phyloP scores from a whole-genome alignment of 2,113 vertebrate species.

The Spea multiplicata region DNA sequence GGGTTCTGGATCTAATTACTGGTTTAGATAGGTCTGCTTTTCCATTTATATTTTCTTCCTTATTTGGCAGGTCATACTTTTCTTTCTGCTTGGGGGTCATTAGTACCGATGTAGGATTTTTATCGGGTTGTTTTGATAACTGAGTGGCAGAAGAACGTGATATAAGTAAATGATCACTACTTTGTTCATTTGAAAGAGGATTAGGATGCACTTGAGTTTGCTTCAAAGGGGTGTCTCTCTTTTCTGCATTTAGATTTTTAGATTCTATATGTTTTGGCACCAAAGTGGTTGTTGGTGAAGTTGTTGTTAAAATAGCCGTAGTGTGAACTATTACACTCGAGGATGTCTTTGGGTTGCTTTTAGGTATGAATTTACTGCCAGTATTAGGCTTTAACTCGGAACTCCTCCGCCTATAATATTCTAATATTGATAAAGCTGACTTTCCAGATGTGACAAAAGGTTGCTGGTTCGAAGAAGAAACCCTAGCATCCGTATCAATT shows the following conservation, averaged over 20 bases:
- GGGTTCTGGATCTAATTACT: background rate
- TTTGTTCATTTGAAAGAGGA: background rate
- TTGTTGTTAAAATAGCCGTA: conserved; percentile 14
- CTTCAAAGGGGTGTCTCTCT: background rate
- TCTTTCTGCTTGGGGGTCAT: background rate
- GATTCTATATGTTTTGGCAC: conserved; percentile 11
- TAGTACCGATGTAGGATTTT: background rate
- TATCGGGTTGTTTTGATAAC: background rate
- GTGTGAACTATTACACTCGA: background rate
- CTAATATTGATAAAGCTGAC: conserved; percentile 47
- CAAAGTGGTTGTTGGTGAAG: conserved; percentile 33
- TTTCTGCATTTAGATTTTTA: conserved; percentile 5
- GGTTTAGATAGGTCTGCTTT: conserved; percentile 2
- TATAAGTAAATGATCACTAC: background rate
- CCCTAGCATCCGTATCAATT: background rate
- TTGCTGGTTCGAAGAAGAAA: background rate
- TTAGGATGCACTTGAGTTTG: conserved; percentile 18
- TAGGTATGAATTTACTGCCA: conserved; percentile 34
- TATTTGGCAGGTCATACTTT: background rate
- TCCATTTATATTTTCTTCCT: background rate
- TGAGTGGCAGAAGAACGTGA: background rate
- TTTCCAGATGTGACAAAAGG: conserved; percentile 52
- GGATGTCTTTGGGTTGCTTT: conserved; percentile 30
- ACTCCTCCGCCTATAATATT: conserved; percentile 54
- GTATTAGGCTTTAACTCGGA: conserved; percentile 48